Evolutionary conservation across 2,797 vertebrate genomes (phyloP).

Genomic region (Onychomys torridus): DNA sequence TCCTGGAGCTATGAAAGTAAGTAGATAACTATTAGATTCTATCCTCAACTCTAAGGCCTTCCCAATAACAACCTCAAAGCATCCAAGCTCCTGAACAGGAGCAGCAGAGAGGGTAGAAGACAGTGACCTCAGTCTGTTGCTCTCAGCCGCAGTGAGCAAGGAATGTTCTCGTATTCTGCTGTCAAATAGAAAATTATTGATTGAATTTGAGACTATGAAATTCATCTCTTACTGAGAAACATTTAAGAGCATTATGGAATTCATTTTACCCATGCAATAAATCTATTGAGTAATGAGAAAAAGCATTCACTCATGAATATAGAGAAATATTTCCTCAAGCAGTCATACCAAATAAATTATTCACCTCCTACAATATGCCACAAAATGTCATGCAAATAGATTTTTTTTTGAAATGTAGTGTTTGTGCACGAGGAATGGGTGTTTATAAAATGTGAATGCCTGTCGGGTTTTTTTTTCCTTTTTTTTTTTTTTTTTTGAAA

Average conservation of each 20-base stretch:
- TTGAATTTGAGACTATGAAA: conserved; percentile 52
- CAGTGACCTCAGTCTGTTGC: neutral
- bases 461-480: neutral
- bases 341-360: conserved; percentile 78
- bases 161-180: neutral
- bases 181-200: conserved; percentile 28
- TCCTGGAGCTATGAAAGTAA: neutral
- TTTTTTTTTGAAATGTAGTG: conserved; percentile 32
- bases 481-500: conserved; percentile 32
- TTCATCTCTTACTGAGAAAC: conserved; percentile 45
- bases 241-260: conserved; percentile 52
- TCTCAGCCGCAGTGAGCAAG: neutral
- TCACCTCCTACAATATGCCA: conserved; percentile 75
- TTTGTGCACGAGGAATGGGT: neutral
- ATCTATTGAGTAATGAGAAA: conserved; percentile 23
- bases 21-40: conserved; percentile 12
- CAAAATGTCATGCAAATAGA: conserved; percentile 56
- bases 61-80: conserved; percentile 62
- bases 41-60: conserved; percentile 37
- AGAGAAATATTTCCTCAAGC: conserved; percentile 69
- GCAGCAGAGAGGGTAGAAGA: conserved; percentile 21
- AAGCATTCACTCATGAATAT: conserved; percentile 24
- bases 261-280: conserved; percentile 30
- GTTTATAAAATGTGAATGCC: conserved; percentile 42
- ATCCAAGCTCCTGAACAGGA: neutral